These are phyloP conservation scores for Urocolius indicus DNA, from an alignment of 2,113 vertebrate species.

Conservation along the genomic window DNA sequence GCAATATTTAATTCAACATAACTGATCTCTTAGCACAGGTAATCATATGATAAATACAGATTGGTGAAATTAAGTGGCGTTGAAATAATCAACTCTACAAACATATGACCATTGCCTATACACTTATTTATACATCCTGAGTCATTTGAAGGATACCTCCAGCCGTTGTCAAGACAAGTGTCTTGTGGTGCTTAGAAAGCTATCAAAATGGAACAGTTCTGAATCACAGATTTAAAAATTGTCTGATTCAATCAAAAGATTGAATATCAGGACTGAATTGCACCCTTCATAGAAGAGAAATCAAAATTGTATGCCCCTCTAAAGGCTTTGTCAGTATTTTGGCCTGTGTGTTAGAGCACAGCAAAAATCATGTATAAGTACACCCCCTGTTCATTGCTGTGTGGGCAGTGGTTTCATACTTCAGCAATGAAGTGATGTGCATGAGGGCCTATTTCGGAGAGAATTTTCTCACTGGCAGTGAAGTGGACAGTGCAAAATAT, in stretches of 20 bases:
- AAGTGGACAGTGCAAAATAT: neutral
- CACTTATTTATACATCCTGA: neutral
- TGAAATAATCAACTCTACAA: neutral
- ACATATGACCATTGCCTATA: rapidly evolving
- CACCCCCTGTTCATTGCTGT: rapidly evolving
- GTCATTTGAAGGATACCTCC: neutral
- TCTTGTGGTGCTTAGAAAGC: neutral
- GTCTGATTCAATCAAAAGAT: neutral
- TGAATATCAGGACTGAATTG: neutral
- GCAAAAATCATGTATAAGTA: neutral
- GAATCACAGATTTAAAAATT: neutral
- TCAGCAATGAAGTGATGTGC: neutral
- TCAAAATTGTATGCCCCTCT: neutral
- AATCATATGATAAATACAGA: neutral
- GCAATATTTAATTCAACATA: neutral
- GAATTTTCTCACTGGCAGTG: neutral
- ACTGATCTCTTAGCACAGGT: neutral
- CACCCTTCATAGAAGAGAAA: neutral
- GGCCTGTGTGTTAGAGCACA: neutral
- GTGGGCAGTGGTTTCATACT: neutral
- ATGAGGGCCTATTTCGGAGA: neutral
- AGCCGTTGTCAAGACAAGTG: neutral
- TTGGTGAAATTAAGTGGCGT: neutral
- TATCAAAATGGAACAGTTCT: neutral
- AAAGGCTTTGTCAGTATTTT: neutral